A percentile compares a stretch with the other conserved stretches of the same genome.
phyloP scores from a whole-genome alignment of 2,113 vertebrate species.

The Pedionomus torquatus region DNA sequence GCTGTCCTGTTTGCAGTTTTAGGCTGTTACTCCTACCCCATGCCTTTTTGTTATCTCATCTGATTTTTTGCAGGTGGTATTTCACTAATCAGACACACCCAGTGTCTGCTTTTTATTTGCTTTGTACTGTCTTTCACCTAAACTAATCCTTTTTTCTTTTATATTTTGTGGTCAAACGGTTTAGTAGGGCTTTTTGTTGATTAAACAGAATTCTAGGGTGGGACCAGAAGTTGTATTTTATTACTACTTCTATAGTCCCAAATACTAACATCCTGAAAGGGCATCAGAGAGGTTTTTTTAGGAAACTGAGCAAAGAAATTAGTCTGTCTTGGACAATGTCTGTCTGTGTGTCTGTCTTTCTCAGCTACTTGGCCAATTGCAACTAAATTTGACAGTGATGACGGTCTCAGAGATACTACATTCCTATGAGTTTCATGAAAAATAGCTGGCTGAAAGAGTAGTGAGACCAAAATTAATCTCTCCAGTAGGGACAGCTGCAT shows the following conservation, averaged over 20 bases:
- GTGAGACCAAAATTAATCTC: slow-evolving; percentile 50
- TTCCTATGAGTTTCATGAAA: slow-evolving; percentile 46
- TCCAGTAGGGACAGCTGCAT: slow-evolving; percentile 22
- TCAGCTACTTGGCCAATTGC: slow-evolving; percentile 20
- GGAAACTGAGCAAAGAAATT: background rate
- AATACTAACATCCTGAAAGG: background rate
- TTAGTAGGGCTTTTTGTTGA: background rate
- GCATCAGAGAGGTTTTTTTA: background rate
- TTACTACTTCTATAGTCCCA: background rate
- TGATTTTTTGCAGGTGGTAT: background rate
- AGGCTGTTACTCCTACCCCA: background rate
- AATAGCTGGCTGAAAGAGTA: slow-evolving; percentile 43
- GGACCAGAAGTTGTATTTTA: background rate
- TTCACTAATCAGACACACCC: background rate
- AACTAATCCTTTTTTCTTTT: background rate
- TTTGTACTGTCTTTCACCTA: background rate
- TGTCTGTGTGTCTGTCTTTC: background rate
- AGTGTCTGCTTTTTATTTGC: background rate
- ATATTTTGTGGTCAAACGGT: background rate
- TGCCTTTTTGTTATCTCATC: background rate
- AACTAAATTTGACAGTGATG: slow-evolving; percentile 34
- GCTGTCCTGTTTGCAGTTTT: background rate
- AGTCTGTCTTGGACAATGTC: background rate
- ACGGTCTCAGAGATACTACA: slow-evolving; percentile 20
- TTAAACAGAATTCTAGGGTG: background rate